Evolutionary conservation across 1,140 invertebrate species (phyloP).

Genomic region (Orius laevigatus): DNA sequence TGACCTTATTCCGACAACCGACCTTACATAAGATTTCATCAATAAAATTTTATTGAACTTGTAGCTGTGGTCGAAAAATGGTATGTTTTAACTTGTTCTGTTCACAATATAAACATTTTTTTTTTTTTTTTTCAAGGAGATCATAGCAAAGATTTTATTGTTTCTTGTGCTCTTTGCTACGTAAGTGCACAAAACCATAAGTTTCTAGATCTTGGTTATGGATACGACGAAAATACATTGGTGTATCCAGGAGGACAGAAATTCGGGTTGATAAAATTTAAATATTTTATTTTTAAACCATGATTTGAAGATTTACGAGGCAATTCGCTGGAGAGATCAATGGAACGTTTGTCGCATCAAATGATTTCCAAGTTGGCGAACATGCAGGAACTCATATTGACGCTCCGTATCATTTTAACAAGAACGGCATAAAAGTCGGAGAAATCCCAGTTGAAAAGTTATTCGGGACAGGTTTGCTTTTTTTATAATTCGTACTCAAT

Average conservation of each 20-base stretch:
- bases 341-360: slow-evolving; percentile 28
- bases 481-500: background rate
- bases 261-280: slow-evolving; percentile 1
- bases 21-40: too few relatives aligned
- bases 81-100: too few relatives aligned
- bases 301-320: background rate
- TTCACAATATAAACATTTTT: too few relatives aligned
- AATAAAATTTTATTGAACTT: too few relatives aligned
- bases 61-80: too few relatives aligned
- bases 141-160: background rate
- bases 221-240: background rate
- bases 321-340: background rate
- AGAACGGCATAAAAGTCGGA: slow-evolving; percentile 32
- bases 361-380: slow-evolving; percentile 38
- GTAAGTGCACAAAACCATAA: too few relatives aligned
- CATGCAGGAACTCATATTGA: slow-evolving; percentile 51
- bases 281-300: background rate
- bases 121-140: background rate
- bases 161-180: too few relatives aligned
- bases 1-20: too few relatives aligned
- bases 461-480: slow-evolving; percentile 29
- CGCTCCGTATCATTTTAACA: slow-evolving; percentile 45
- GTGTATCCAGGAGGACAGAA: background rate
- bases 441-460: slow-evolving; percentile 42
- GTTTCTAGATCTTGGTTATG: background rate